phyloP scores from a whole-genome alignment of 2,113 vertebrate species.

The Tragelaphus scriptus region DNA sequence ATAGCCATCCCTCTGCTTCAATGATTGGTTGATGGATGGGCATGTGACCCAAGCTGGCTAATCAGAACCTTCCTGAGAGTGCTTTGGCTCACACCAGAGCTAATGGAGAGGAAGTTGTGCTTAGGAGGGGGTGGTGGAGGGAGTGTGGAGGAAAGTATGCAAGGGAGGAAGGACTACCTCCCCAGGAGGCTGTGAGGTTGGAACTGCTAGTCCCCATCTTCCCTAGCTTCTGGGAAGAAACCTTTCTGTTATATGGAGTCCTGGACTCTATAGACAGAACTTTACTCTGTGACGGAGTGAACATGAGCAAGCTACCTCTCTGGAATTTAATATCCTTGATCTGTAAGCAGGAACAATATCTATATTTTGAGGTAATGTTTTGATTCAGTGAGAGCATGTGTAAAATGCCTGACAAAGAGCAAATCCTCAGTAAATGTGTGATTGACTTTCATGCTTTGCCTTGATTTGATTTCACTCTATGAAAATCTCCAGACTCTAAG shows the following conservation, averaged over 20 bases:
- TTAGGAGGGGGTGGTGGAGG: background rate
- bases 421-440: background rate
- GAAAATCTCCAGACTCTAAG: background rate
- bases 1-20: background rate
- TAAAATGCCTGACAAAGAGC: background rate
- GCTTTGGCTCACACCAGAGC: background rate
- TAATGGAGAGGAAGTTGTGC: background rate
- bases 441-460: background rate
- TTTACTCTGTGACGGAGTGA: background rate
- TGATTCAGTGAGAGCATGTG: background rate
- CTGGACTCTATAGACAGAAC: background rate
- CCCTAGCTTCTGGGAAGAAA: background rate
- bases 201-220: too few species aligned
- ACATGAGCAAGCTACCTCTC: background rate
- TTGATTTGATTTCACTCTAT: background rate
- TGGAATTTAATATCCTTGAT: background rate
- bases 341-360: background rate
- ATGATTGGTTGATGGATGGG: background rate
- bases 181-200: background rate
- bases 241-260: background rate
- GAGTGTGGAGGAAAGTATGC: background rate
- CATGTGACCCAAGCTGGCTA: background rate
- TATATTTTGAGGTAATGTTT: background rate
- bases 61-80: background rate
- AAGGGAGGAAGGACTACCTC: background rate